Base-by-base conservation (phyloP, 1,140 invertebrate species). In the Probaryconus sp. region DNA sequence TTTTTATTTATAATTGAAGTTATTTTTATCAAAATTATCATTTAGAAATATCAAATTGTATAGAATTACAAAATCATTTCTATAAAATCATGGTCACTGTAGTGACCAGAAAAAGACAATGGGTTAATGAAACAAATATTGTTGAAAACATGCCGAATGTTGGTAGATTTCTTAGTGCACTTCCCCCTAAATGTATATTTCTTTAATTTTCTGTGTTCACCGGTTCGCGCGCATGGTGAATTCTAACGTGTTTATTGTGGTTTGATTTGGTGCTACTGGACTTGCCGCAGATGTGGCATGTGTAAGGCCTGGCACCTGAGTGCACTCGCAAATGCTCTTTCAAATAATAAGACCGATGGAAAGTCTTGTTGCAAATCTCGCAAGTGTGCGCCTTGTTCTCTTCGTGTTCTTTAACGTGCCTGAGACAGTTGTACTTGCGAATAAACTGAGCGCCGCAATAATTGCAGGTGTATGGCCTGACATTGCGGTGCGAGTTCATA, bases 381-480 rank as follows among this genome's bases (percentile, higher is more conserved):
- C 96, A 98, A 64, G 92, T 94, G 80, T 94, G 96, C 38, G 93
- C 93, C 88, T 98, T 98, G 51, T 92, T 94, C 48, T 92, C 93
- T 56, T 95, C 94, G 86, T 98, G 96, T 80, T 97, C 96, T 28
- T 94, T 91, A 3, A 96, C 93, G 83, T 98, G 97, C 31, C 96
- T 91, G 80, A 96, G 90, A 79, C 97, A 94, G 82, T 97, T 97
- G 82, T 96, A 96, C 81, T 97, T 96, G 13, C 95, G 91, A 47
- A 96, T 97, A 84, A 98, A 98, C 80, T 96, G 94, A 37, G 95
- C 95, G 17, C 95, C 96, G 84, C 97, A 98, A 83, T 96, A 94
- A 79, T 97, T 97, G 84, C 95, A 97, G 1, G 94, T 95, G 84
- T 95, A 97, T 1, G 94, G 94, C 51, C 92, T 90, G 26, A 94